Evolutionary conservation across 1,140 invertebrate genomes (phyloP), one percentile per base, ranked within the genome.

Genomic region (Asbolus verrucosus): DNA sequence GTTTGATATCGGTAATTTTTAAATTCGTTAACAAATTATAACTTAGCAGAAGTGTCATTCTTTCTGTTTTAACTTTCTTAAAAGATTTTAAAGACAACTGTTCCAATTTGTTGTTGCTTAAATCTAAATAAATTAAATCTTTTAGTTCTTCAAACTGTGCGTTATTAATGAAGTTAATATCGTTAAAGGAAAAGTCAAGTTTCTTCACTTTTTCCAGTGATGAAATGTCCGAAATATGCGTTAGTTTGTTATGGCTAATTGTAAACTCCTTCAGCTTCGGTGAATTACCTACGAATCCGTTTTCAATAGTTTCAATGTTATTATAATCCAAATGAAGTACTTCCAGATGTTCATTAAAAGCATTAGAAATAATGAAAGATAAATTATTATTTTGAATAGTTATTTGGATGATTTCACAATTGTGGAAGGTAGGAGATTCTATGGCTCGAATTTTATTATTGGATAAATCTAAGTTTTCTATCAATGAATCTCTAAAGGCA

Each of bases 261-360:
- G 46, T 54, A 27, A 54, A 11, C 27, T 54, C 46, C 5, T 24
- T 27, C 14, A 54, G 11, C 6, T 27, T 24, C 1, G 46, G 11
- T n/a, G 14, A 27, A 27, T 27, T 27, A n/a, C 2, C 5, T 0
- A 21, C 19, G 21, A 54, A 54, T 9, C 46, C 46, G n/a, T 13
- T 24, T 27, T 54, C n/a, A 5, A 54, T 24, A 6, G 24, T n/a
- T 14, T 54, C 46, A 27, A 54, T 18, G 18, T 27, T 54, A 16
- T 54, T 54, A 21, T 54, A 54, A 21, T 54, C 46, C n/a, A 54
- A 24, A 11, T 54, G 46, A 9, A 54, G 21, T n/a, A 54, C 21
- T 54, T 54, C 46, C 9, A 54, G 8, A 14, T 54, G 46, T 5
- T 27, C 14, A 14, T 54, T 27, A 8, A 54, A 54, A 21, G 46